Base-by-base conservation (phyloP, 2,888 invertebrate species). In the Eulithis prunata region DNA sequence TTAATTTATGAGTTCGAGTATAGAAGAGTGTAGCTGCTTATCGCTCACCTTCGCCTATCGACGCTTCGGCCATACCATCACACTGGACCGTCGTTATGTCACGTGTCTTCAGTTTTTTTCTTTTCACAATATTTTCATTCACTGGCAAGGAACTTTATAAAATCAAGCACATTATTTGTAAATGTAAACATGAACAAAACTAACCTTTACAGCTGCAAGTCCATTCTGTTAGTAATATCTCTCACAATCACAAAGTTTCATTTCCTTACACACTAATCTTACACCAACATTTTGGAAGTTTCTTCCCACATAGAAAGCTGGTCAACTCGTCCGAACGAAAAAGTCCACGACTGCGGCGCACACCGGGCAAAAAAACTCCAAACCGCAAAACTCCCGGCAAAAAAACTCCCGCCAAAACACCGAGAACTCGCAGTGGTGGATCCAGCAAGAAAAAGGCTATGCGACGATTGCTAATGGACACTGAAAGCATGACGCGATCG, bases 361-460 rank as follows among this genome's bases (percentile, higher is more conserved):
- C 93, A 4, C 94, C 94, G 0, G 90, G 89, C 28, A 93, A 92
- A 69, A 85, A 80, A 64, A 93, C 93, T 0, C 93, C 90, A 0
- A 75, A 68, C 13, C 84, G 89, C 47, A 90, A 87, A 59, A 93
- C 93, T 0, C 91, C 90, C 0, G 82, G 94, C 57, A 94, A 94
- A 60, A 94, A 94, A 76, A 94, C 95, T 0, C 94, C 95, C 0
- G 90, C 93, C 0, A 94, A 83, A 68, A 91, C 91, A 0, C 95
- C 94, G 0, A 94, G 81, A 57, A 85, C 87, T 0, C 94, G 94
- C 58, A 95, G 95, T 0, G 94, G 94, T 0, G 95, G 95, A 58
- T 95, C 95, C 0, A 94, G 94, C 21, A 95, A 94, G 72, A 95
- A 95, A 75, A 94, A 94, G 69, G 88, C 93, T 0, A 93, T 93